Conservation (phyloP, 2,113 vertebrate species). For the Silurus glanis region DNA sequence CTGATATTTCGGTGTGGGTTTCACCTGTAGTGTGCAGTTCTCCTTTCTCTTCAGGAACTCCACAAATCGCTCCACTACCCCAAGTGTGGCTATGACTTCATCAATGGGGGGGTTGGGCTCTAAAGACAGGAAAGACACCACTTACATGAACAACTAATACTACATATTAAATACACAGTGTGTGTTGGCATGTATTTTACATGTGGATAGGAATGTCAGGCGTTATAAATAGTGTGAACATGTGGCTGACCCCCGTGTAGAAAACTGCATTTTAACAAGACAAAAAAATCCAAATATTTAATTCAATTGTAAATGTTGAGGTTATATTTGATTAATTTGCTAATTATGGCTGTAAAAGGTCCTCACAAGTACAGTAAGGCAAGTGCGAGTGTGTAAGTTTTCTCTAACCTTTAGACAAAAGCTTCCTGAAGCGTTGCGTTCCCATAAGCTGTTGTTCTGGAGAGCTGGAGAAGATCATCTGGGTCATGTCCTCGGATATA, state of each 20-base stretch:
- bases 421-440: slow-evolving; percentile 95
- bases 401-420: slow-evolving; percentile 90
- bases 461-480: slow-evolving; percentile 96
- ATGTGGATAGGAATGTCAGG: neutral
- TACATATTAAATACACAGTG: neutral
- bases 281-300: neutral
- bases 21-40: slow-evolving; percentile 97
- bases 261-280: neutral
- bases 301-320: neutral
- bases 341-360: neutral
- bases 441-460: slow-evolving; percentile 96
- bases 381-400: neutral
- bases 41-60: slow-evolving; percentile 96
- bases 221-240: neutral
- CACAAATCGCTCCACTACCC: slow-evolving; percentile 94
- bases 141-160: neutral
- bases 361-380: neutral
- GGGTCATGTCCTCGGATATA: slow-evolving; percentile 96
- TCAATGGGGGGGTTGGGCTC: slow-evolving; percentile 97
- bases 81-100: slow-evolving; percentile 92
- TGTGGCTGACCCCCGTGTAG: neutral
- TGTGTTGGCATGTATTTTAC: neutral
- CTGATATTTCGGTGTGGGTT: neutral
- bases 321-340: neutral
- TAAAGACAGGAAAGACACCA: slow-evolving; percentile 61